Evolutionary conservation across 2,113 vertebrate genomes (phyloP).

Genomic region (Ophiodon elongatus): DNA sequence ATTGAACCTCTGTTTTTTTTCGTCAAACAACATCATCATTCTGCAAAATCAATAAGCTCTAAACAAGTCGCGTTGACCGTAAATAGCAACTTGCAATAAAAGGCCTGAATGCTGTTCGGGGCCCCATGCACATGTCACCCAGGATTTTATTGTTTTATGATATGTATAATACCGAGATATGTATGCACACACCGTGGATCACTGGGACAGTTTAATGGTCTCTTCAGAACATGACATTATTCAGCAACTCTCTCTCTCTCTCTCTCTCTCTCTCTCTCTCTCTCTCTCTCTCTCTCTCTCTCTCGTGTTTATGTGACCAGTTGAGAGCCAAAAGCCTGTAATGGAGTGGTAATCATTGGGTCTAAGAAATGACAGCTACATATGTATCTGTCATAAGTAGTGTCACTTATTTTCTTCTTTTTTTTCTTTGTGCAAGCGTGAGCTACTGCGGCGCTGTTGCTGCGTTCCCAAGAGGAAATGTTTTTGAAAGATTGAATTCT

Average conservation of each 20-base stretch:
- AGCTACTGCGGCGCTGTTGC: neutral
- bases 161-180: conserved; percentile 26
- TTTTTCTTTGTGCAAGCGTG: neutral
- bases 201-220: conserved; percentile 58
- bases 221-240: conserved; percentile 3
- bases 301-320: conserved; percentile 49
- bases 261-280: too few relatives aligned
- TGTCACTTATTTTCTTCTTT: neutral
- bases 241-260: too few relatives aligned
- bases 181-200: conserved; percentile 37
- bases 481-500: conserved; percentile 25
- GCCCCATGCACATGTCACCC: neutral
- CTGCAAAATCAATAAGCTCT: conserved; percentile 64
- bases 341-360: conserved; percentile 40
- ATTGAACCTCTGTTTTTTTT: conserved; percentile 61
- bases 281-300: neutral
- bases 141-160: conserved; percentile 49
- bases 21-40: conserved; percentile 52
- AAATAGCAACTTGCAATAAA: conserved; percentile 58
- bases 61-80: conserved; percentile 50
- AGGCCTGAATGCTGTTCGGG: neutral
- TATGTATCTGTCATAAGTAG: conserved; percentile 27
- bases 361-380: conserved; percentile 46
- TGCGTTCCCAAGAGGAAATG: neutral
- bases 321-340: conserved; percentile 40